These are phyloP conservation scores for Pogonomyrmex barbatus DNA, from an alignment of 1,140 invertebrate genomes.

Conservation along the genomic window DNA sequence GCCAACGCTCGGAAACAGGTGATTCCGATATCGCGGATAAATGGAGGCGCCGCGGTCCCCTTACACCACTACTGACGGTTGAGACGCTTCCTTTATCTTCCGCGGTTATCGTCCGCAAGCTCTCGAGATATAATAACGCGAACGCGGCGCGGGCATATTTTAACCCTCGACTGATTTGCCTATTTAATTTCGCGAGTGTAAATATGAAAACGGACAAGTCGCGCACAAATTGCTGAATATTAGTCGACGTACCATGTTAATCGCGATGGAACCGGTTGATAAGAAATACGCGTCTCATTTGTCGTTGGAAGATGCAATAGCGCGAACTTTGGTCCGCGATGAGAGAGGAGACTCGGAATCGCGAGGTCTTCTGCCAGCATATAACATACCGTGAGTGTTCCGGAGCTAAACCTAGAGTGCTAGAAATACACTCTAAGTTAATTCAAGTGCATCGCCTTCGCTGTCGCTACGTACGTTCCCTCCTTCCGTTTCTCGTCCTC, in stretches of 20 bases:
- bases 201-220: background rate
- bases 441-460: conserved; percentile 83
- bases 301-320: background rate
- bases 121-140: conserved; percentile 1
- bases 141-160: background rate
- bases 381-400: conserved; percentile 80
- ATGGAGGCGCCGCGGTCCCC: background rate
- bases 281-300: background rate
- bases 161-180: background rate
- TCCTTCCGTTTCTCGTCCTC: conserved; percentile 40
- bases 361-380: conserved; percentile 56
- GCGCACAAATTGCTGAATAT: background rate
- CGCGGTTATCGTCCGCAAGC: conserved; percentile 3
- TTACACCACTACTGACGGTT: no score
- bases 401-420: conserved; percentile 83
- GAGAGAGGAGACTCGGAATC: conserved; percentile 31
- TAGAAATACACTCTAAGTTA: conserved; percentile 82
- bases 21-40: conserved; percentile 50
- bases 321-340: background rate
- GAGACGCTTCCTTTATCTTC: conserved; percentile 26
- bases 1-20: conserved; percentile 56
- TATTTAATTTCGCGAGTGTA: background rate
- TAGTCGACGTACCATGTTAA: no score
- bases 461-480: conserved; percentile 70
- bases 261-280: background rate